Evolutionary conservation across 2,113 vertebrate genomes (phyloP), one percentile per base, ranked within the genome.

Genomic region (Nematolebias whitei): DNA sequence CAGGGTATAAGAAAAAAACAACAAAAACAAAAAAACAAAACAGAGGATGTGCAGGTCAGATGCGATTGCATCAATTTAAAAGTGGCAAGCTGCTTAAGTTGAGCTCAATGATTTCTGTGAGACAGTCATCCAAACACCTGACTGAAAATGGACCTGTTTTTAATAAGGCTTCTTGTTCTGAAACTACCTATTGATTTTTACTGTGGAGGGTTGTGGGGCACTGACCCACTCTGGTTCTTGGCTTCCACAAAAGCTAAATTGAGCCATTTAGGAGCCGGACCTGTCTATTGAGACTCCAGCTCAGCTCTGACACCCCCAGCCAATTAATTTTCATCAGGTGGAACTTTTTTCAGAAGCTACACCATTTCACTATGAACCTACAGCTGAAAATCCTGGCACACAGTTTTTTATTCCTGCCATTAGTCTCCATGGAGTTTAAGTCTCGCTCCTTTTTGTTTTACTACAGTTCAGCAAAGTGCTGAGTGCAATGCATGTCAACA

Each of bases 131-230:
- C 84, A 65, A 88, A 88, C 85, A 84, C 61, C 74, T 85, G 53
- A 65, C 74, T 72, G 88, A 88, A 88, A 84, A 85, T 79, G 74
- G 72, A 74, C 68, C 69, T 26, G 76, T 89, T 88, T n/a, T 92
- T 90, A 92, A 93, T 89, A 90, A 89, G 85, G 79, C 81, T 63
- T 84, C 88, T 90, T 88, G 87, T 92, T 92, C 90, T 90, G 85
- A 88, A 92, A 92, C 76, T 87, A 89, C 84, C 70, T 93, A 93
- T 93, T 93, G 91, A 93, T 93, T 94, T 94, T 71, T 68, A 58
- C 83, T 74, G 69, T 83, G 86, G 85, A 78, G 44, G 83, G 72
- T 79, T 82, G 87, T 87, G 85, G 84, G 79, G 74, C 67, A 70
- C 65, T 86, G 85, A 83, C 85, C 85, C 66, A 84, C 81, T 82